Evolutionary conservation across 2,113 vertebrate species (phyloP).

Genomic region (Thryonomys swinderianus): DNA sequence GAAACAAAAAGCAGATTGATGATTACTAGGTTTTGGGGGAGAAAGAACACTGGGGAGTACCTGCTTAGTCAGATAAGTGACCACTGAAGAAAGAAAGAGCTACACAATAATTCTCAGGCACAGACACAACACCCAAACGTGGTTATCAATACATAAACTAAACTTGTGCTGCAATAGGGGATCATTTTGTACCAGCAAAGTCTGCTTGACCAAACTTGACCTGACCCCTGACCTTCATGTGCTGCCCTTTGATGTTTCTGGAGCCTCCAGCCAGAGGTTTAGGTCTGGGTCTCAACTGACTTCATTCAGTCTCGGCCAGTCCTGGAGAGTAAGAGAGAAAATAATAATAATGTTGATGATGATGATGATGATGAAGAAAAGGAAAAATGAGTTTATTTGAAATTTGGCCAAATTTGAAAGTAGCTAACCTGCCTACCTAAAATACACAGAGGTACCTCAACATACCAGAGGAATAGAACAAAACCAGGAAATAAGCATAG

Average conservation of each 20-base stretch:
- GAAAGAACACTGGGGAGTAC: neutral
- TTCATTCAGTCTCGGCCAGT: neutral
- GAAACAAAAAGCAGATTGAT: neutral
- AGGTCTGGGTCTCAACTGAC: neutral
- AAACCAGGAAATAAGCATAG: neutral
- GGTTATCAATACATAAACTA: neutral
- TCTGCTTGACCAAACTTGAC: neutral
- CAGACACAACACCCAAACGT: neutral
- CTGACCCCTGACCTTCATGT: neutral
- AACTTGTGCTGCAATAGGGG: neutral
- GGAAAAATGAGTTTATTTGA: neutral
- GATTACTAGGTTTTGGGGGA: neutral
- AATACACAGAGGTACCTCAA: neutral
- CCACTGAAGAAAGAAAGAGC: neutral
- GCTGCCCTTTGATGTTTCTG: neutral
- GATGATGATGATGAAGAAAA: no score
- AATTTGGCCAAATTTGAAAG: neutral
- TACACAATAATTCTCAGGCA: neutral
- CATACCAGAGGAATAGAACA: neutral
- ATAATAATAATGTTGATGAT: neutral
- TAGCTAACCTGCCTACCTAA: neutral
- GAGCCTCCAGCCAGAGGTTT: neutral
- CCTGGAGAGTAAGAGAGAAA: neutral
- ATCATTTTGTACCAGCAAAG: neutral
- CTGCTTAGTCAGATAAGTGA: neutral